Percentiles rank a stretch among this genome's conserved stretches.
phyloP scores from a whole-genome alignment of 2,888 invertebrate genomes.

The Xestia xanthographa region DNA sequence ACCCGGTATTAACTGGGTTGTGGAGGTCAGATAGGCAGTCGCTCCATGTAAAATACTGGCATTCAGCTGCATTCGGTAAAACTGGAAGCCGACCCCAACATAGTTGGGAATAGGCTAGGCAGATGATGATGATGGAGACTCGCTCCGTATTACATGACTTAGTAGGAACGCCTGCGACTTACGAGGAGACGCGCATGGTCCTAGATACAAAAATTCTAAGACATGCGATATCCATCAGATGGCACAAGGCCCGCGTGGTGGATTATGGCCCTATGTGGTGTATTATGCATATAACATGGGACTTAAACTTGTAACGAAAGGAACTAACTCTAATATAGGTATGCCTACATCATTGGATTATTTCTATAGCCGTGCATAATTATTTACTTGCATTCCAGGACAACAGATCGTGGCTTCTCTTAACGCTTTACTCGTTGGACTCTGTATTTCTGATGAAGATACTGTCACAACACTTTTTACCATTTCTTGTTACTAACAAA shows the following conservation, averaged over 20 bases:
- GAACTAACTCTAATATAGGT: background rate
- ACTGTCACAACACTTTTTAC: constrained; percentile 72
- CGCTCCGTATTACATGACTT: background rate
- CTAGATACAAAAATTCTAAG: background rate
- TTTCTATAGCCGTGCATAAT: background rate
- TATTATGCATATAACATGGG: background rate
- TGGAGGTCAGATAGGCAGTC: no score
- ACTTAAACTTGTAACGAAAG: background rate
- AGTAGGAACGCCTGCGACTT: background rate
- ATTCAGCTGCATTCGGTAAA: no score
- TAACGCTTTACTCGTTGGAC: constrained; percentile 76
- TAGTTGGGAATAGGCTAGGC: no score
- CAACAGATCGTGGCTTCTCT: constrained; percentile 72
- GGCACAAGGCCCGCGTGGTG: background rate
- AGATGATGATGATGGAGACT: no score
- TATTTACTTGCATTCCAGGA: constrained; percentile 60
- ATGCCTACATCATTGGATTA: background rate
- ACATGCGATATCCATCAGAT: background rate
- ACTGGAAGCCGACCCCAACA: no score
- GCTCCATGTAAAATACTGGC: no score
- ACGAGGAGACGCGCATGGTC: background rate
- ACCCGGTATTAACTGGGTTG: no score
- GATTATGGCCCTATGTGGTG: background rate
- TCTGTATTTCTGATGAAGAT: constrained; percentile 79
- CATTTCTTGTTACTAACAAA: constrained; percentile 65